Conservation (phyloP, 2,113 vertebrate species). For the Fregata magnificens region DNA sequence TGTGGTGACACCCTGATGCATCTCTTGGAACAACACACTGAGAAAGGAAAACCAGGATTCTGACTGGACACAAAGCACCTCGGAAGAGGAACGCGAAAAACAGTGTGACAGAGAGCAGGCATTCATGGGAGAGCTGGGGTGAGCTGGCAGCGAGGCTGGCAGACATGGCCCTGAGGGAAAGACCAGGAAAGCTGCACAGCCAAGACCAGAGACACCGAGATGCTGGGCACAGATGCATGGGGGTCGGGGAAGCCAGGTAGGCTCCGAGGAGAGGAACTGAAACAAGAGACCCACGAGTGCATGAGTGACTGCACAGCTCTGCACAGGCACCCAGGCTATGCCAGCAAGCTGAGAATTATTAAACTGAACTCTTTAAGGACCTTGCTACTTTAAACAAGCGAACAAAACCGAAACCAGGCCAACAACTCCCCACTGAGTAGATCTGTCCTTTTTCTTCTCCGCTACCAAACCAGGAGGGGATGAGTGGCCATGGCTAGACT, state of each 20-base stretch:
- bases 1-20: not conserved
- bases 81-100: not conserved
- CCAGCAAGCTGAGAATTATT: not conserved
- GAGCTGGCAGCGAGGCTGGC: not conserved
- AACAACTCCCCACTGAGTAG: not conserved
- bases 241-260: rapidly evolving
- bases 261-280: not conserved
- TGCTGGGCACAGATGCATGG: too few relatives aligned
- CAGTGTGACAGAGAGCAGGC: rapidly evolving
- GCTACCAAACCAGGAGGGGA: not conserved
- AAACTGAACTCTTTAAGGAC: not conserved
- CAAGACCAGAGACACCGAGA: rapidly evolving
- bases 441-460: not conserved
- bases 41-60: not conserved
- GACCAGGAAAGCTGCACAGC: not conserved
- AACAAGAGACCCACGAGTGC: not conserved
- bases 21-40: not conserved
- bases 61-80: not conserved
- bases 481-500: not conserved
- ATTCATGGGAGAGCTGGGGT: not conserved
- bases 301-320: not conserved
- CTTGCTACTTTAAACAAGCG: not conserved
- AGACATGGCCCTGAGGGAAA: not conserved
- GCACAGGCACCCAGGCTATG: not conserved
- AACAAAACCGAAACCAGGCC: not conserved